phyloP scores from a whole-genome alignment of 1,140 invertebrate genomes.

The Nephila pilipes region DNA sequence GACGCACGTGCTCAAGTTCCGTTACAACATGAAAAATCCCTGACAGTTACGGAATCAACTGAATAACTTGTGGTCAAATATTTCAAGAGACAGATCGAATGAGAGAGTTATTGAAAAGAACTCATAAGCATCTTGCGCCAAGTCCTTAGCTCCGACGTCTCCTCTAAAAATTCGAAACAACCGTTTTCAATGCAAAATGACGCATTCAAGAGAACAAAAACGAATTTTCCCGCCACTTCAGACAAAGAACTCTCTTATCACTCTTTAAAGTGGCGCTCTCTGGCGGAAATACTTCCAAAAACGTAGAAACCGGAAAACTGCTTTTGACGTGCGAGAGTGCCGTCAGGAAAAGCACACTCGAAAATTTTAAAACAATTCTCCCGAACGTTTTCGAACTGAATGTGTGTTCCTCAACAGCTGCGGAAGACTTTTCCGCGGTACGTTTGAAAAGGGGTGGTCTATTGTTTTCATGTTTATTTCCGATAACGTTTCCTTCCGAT shows the following conservation, averaged over 20 bases:
- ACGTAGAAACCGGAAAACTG: slow-evolving; percentile 61
- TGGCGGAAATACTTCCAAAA: neutral
- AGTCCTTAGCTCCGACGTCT: neutral
- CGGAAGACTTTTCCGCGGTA: slow-evolving; percentile 9
- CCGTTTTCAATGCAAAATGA: neutral
- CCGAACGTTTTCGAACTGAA: neutral
- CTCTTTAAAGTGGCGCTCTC: slow-evolving; percentile 34
- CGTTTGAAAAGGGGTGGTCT: neutral
- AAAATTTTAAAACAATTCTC: slow-evolving; percentile 65
- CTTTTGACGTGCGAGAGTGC: slow-evolving; percentile 50
- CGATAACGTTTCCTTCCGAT: slow-evolving; percentile 50
- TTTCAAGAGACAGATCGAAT: too few species aligned
- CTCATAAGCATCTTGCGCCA: neutral
- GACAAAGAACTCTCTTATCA: slow-evolving; percentile 15
- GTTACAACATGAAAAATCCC: neutral
- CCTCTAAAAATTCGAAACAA: neutral
- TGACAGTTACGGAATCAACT: neutral
- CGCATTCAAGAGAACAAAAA: neutral
- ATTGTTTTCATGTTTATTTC: slow-evolving; percentile 60
- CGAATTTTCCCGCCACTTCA: slow-evolving; percentile 29
- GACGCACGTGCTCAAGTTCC: neutral
- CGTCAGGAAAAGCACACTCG: slow-evolving; percentile 56
- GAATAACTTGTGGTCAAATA: neutral
- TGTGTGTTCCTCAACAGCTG: slow-evolving; percentile 49
- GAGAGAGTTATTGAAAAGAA: neutral